These are phyloP conservation scores for Gadopsis bispinosus DNA, from an alignment of 2,797 vertebrate species.

Conservation along the genomic window DNA sequence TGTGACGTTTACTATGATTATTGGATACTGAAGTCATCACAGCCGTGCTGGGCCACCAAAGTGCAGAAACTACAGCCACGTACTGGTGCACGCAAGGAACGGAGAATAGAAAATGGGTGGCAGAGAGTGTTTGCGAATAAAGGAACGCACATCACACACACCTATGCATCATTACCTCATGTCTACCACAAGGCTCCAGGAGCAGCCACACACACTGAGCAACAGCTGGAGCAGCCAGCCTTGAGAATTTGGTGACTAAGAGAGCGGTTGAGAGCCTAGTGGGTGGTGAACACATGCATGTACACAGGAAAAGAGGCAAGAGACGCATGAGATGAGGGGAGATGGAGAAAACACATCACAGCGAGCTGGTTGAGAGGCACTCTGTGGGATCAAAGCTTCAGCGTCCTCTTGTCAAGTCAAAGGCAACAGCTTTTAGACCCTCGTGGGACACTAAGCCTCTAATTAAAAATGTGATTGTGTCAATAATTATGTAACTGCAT, in stretches of 20 bases:
- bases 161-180: conserved; percentile 64
- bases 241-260: conserved; percentile 68
- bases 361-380: conserved; percentile 24
- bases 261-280: conserved; percentile 47
- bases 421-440: conserved; percentile 9
- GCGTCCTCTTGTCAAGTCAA: background rate
- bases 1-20: background rate
- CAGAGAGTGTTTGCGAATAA: conserved; percentile 19
- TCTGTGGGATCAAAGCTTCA: conserved; percentile 15
- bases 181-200: conserved; percentile 54
- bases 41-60: background rate
- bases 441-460: background rate
- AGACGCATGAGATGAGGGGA: conserved; percentile 11
- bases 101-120: conserved; percentile 2
- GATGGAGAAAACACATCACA: conserved; percentile 7
- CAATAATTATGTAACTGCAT: background rate
- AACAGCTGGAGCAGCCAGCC: conserved; percentile 76
- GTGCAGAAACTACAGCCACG: background rate
- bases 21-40: conserved; percentile 2
- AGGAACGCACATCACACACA: conserved; percentile 34
- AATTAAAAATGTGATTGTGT: conserved; percentile 3
- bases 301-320: conserved; percentile 26
- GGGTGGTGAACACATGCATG: conserved; percentile 46
- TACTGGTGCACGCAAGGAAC: conserved; percentile 2
- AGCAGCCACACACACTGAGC: conserved; percentile 54